These are phyloP conservation scores for Neoascia interrupta DNA, from an alignment of 2,888 invertebrate genomes.

Conservation along the genomic window DNA sequence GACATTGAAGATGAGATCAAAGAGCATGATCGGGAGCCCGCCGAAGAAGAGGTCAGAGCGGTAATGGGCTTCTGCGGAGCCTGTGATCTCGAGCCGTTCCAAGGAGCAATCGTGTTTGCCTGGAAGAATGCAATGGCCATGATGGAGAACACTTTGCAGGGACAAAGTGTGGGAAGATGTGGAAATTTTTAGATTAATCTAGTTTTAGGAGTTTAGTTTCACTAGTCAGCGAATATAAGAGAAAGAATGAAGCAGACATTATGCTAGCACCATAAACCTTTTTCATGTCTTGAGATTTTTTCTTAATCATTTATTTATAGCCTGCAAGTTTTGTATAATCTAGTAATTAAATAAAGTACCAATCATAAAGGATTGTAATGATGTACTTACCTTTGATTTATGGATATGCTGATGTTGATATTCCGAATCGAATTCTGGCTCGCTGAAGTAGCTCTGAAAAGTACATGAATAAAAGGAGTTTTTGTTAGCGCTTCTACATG, in stretches of 20 bases:
- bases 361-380: too few species aligned
- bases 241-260: background rate
- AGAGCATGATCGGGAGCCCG: conserved; percentile 88
- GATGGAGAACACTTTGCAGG: conserved; percentile 76
- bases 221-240: conserved; percentile 61
- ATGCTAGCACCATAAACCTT: conserved; percentile 22
- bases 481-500: too few species aligned
- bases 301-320: conserved; percentile 46
- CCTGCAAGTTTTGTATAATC: conserved; percentile 4
- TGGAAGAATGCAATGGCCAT: conserved; percentile 83
- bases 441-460: conserved; percentile 91
- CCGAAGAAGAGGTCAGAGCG: conserved; percentile 90
- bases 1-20: conserved; percentile 79
- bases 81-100: conserved; percentile 89
- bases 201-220: conserved; percentile 37
- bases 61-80: conserved; percentile 89
- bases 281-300: conserved; percentile 21
- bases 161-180: conserved; percentile 78
- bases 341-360: conserved; percentile 15
- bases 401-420: conserved; percentile 96
- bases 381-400: conserved; percentile 91
- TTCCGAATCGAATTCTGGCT: conserved; percentile 96
- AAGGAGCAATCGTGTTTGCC: conserved; percentile 87
- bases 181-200: conserved; percentile 76
- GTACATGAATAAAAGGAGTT: background rate